Evolutionary conservation across 1,140 invertebrate species (phyloP), one percentile per base, ranked within the genome.

Genomic region (Megalopta genalis): DNA sequence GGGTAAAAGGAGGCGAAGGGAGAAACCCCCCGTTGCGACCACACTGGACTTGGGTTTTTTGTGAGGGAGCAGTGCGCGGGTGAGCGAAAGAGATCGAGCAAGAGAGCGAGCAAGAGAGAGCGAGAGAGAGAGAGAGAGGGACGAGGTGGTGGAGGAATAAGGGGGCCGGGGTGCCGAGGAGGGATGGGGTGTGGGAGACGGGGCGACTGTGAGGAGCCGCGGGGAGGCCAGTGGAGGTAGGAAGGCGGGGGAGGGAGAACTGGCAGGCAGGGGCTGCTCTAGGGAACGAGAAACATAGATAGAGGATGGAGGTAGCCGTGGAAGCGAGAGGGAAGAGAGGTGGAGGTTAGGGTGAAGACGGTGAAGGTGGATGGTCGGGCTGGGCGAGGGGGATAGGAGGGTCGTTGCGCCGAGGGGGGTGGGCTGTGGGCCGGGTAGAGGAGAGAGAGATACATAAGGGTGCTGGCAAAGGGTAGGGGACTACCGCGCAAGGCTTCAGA

Each of bases 1-100:
- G 89, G 84, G 88, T 85, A 85, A 89, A 89, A 88, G 86, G 87
- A 87, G 81, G 82, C 84, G 83, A 89, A 87, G 88, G 89, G 89
- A 89, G 84, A 90, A 89, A 87, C 85, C 89, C 88, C 89, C 91
- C 89, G 88, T 88, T 88, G 90, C 89, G 89, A 87, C 87, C 88
- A 88, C 87, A 88, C 90, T 90, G 90, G 90, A 92, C 89, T 90
- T 80, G 89, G 83, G 86, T 88, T 91, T 90, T 90, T 91, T 90
- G 87, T 88, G 81, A 82, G 83, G 83, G 77, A 78, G 76, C 57
- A 27, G 68, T 74, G 77, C 69, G 69, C 76, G 67, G 71, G 49
- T 32, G 80, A 78, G 23, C 57, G 57, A 60, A 60, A 25, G 65
- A 14, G 66, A 57, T 21, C 32, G 32, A 32, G 32, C 32, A 32